Evolutionary conservation across 2,888 invertebrate species (phyloP).

Genomic region (Chrysina gloriosa): DNA sequence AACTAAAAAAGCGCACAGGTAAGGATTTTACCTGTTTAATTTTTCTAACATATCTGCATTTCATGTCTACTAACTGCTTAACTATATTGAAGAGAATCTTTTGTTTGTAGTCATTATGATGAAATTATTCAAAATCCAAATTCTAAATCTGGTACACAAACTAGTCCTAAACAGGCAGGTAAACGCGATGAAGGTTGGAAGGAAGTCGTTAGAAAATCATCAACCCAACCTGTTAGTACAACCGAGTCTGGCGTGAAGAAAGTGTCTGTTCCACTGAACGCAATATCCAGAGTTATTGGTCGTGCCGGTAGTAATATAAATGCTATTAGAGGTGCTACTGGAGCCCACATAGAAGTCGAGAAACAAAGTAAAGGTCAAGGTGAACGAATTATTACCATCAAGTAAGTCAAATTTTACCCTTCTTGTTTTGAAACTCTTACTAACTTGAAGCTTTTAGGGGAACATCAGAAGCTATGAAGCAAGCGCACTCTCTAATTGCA

Average conservation of each 20-base stretch:
- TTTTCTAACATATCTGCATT: background rate
- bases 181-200: conserved; percentile 95
- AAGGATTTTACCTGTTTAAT: conserved; percentile 44
- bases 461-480: conserved; percentile 90
- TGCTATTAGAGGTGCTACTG: conserved; percentile 95
- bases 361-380: conserved; percentile 96
- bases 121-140: conserved; percentile 39
- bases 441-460: conserved; percentile 70
- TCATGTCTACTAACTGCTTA: too few species aligned
- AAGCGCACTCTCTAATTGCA: conserved; percentile 91
- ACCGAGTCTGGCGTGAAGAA: conserved; percentile 79
- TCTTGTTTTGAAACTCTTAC: background rate
- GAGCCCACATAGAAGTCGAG: conserved; percentile 98
- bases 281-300: conserved; percentile 97
- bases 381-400: conserved; percentile 94
- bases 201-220: conserved; percentile 91
- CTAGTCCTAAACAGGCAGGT: conserved; percentile 76
- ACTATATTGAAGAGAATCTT: background rate
- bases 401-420: conserved; percentile 69
- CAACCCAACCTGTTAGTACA: conserved; percentile 67
- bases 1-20: conserved; percentile 53
- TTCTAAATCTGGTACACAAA: conserved; percentile 60
- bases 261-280: conserved; percentile 93
- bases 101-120: conserved; percentile 39
- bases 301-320: conserved; percentile 98